phyloP scores from a whole-genome alignment of 2,113 vertebrate genomes.

The Sphyrna mokarran region DNA sequence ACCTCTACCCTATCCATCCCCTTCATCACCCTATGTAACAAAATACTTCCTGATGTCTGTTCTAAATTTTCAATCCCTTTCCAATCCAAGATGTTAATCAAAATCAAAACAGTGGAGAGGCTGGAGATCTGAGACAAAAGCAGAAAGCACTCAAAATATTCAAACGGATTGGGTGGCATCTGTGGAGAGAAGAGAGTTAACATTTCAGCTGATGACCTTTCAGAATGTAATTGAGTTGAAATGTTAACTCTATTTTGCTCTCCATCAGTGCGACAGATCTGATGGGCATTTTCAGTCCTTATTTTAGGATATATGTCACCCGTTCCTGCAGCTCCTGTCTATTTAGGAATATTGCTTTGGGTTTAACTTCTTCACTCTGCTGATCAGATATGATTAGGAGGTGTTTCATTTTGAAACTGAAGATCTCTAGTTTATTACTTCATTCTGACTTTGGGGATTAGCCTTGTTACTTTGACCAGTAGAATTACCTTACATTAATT shows the following conservation, averaged over 20 bases:
- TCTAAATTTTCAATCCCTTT: not conserved
- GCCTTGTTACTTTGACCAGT: not conserved
- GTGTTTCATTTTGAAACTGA: not conserved
- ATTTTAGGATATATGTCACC: not conserved
- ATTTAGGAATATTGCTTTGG: not conserved
- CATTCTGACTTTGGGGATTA: not conserved
- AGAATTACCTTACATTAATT: not conserved
- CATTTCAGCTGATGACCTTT: not conserved
- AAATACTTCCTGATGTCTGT: not conserved
- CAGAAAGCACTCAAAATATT: not conserved
- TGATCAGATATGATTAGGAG: not conserved
- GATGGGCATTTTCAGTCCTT: not conserved
- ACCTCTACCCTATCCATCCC: too few relatives aligned
- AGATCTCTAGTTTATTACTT: not conserved
- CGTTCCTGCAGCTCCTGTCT: not conserved
- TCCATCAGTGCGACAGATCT: not conserved
- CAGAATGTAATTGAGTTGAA: not conserved
- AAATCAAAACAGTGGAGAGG: not conserved
- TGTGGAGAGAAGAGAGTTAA: not conserved
- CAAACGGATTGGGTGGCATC: not conserved
- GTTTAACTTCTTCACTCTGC: not conserved
- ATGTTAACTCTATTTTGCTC: not conserved
- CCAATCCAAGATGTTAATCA: not conserved
- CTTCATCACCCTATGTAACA: not conserved
- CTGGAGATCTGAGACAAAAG: not conserved